phyloP scores from a whole-genome alignment of 2,797 vertebrate genomes.

The Distichodus sexfasciatus region DNA sequence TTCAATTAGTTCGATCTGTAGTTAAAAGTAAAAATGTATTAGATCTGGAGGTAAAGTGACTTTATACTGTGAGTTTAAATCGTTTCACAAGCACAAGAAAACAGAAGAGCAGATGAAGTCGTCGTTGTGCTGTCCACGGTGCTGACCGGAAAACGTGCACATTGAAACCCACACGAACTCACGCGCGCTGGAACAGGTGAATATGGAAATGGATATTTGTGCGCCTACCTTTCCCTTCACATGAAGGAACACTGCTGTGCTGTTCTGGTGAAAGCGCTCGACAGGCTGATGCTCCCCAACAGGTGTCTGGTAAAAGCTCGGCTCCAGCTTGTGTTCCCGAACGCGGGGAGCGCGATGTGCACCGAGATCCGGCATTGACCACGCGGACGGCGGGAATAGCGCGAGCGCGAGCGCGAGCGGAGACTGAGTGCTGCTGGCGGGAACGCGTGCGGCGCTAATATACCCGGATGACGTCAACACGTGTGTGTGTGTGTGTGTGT shows the following conservation, averaged over 20 bases:
- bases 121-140: no score
- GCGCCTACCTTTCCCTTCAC: slow-evolving; percentile 34
- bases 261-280: background rate
- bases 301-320: slow-evolving; percentile 61
- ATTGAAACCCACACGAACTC: background rate
- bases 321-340: slow-evolving; percentile 58
- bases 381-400: no score
- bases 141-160: background rate
- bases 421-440: slow-evolving; percentile 46
- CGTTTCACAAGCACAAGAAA: no score
- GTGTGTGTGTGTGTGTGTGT: no score
- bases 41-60: no score
- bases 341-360: slow-evolving; percentile 59
- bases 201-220: background rate
- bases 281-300: slow-evolving; percentile 1
- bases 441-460: slow-evolving; percentile 60
- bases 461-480: slow-evolving; percentile 64
- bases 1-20: no score
- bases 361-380: slow-evolving; percentile 59
- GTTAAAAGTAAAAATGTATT: no score
- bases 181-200: background rate
- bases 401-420: slow-evolving; percentile 39
- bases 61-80: background rate
- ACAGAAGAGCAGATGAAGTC: no score
- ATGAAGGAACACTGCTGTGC: slow-evolving; percentile 23